Evolutionary conservation across 2,113 vertebrate species (phyloP), one percentile per base, ranked within the genome.

Genomic region (Atlantisia rogersi): DNA sequence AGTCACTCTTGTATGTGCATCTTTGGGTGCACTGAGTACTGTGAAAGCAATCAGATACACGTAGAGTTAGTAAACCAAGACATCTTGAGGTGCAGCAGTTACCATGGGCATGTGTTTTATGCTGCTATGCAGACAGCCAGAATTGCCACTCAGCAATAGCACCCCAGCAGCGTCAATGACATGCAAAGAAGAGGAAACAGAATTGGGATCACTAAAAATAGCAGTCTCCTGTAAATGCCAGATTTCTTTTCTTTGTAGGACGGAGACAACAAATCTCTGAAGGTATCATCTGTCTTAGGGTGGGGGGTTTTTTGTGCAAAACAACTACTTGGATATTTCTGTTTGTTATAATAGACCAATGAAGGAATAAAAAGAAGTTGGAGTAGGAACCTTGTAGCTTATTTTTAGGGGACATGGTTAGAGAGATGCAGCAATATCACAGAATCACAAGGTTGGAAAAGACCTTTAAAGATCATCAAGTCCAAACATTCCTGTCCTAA

Each of bases 1-100:
- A 31, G 3, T 5, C 32, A 12, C 24, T 31, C 40, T 31, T 16
- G 2, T 9, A 6, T 0, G 6, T 25, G 20, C 35, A 25, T n/a
- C 65, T 84, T 56, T 68, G 20, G 32, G 28, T 35, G n/a, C 7
- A 10, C 4, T 24, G 28, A 21, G 19, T 40, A 1, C 22, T 32
- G 3, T 28, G 42, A 82, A 75, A 85, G 4, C 31, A 68, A 40
- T 11, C 28, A 52, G 67, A 92, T 15, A 5, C 1, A 5, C 0
- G 14, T 1, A 5, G 9, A 42, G 8, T 3, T 48, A 29, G 35
- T 37, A 85, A 94, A 82, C 5, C 18, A 56, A 82, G 56, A 25
- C 14, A 31, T 64, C 44, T 68, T 24, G 25, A 68, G 64, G 46
- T 64, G 46, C 28, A 67, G 7, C 2, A 4, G 10, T 83, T 53